Base-by-base conservation (phyloP, 1,140 invertebrate genomes). In the Caenorhabditis remanei region DNA sequence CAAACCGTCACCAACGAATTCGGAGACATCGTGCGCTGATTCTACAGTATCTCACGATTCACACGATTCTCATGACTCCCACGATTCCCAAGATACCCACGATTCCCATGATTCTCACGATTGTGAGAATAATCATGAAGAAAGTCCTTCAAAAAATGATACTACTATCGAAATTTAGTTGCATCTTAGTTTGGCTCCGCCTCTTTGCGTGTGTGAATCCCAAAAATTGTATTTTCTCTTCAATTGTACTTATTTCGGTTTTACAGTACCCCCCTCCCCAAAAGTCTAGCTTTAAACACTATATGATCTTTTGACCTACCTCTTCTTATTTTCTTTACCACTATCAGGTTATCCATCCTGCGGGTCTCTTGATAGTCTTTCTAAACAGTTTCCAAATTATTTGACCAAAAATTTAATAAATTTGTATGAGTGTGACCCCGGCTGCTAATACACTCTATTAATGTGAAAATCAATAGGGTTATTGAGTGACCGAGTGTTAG, bases 351-450 rank as follows among this genome's bases (percentile, higher is more conserved):
- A 79, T 46, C 24, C 32, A 32, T 53, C 16, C 40, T n/a, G 21
- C 71, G 71, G 71, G 71, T 79, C n/a, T 32, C n/a, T 41, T 79
- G 71, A 79, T 79, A 79, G 71, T 79, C 14, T 79, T 50, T 79
- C 14, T 63, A 2, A 6, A 11, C 14, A 21, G 16, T 5, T 58
- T 8, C 1, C n/a, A 16, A 58, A 58, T 4, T 58, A 16, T 53
- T 53, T 53, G 0, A 13, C 4, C 9, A 53, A 53, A 53, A 53
- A 4, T 53, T 16, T 9, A 53, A 53, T 53, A 53, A 53, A 53
- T 32, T 32, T 32, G 50, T 53, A 16, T 53, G 50, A 53, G 50
- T 53, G 50, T 53, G 50, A 13, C 16, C n/a, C n/a, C n/a, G n/a
- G n/a, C n/a, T n/a, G n/a, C n/a, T n/a, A n/a, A n/a, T n/a, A n/a